A percentile compares a stretch with the other conserved stretches of the same genome.
Evolutionary conservation across 2,888 invertebrate species (phyloP).

Genomic region (Linnaemya tessellans): DNA sequence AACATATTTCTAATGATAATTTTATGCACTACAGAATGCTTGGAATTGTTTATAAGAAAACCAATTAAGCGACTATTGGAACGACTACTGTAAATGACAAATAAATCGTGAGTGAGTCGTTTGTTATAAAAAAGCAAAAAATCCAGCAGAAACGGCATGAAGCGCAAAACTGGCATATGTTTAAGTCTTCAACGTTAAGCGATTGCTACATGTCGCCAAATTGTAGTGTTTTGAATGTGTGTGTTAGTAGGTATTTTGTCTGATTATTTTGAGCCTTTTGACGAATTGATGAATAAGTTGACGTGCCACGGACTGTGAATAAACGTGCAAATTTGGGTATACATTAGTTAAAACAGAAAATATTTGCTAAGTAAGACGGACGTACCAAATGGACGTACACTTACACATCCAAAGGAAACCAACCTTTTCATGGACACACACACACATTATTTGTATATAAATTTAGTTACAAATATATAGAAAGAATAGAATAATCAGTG

Average conservation of each 20-base stretch:
- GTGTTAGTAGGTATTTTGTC: conserved; percentile 22
- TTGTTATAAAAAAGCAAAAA: conserved; percentile 41
- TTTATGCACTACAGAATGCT: conserved; percentile 72
- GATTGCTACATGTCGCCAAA: conserved; percentile 34
- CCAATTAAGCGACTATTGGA: conserved; percentile 80
- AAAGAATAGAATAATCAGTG: conserved; percentile 40
- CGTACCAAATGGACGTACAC: conserved; percentile 12
- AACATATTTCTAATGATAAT: conserved; percentile 70
- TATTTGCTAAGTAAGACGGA: conserved; percentile 31
- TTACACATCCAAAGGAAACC: too few species aligned
- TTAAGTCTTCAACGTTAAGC: conserved; percentile 26
- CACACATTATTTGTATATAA: not conserved
- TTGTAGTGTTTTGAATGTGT: conserved; percentile 9
- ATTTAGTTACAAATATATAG: not conserved
- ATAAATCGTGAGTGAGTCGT: conserved; percentile 77
- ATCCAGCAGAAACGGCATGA: not conserved
- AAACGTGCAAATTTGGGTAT: conserved; percentile 82
- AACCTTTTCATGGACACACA: too few species aligned
- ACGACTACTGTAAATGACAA: conserved; percentile 78
- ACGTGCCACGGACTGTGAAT: conserved; percentile 79
- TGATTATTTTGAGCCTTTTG: conserved; percentile 73
- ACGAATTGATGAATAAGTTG: conserved; percentile 82
- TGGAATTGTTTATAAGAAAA: conserved; percentile 72
- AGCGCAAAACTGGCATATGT: conserved; percentile 37
- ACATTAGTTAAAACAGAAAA: conserved; percentile 77